These are phyloP conservation scores for Alaudala cheleensis DNA, from an alignment of 2,113 vertebrate species.

Conservation along the genomic window DNA sequence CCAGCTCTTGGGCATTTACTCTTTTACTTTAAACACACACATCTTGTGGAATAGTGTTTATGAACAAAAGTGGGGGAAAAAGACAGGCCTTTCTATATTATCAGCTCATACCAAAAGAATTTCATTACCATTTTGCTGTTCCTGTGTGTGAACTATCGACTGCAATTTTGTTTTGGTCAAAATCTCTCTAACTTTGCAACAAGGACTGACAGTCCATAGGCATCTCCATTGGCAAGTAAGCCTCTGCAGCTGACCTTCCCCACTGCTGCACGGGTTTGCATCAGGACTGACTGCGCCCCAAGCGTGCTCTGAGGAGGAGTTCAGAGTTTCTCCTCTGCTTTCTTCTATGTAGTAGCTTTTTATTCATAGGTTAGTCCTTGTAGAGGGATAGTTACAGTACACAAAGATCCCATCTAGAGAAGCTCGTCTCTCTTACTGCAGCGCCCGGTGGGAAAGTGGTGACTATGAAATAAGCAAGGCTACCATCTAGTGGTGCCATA, in stretches of 20 bases:
- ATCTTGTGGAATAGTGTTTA: not conserved
- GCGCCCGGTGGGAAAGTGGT: not conserved
- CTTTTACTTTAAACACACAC: not conserved
- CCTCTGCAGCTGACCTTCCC: not conserved
- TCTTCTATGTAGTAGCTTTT: not conserved
- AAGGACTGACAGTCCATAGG: not conserved
- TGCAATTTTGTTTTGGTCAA: not conserved
- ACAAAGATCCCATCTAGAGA: not conserved
- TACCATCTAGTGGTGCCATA: slow-evolving; percentile 49
- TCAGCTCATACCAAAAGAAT: not conserved
- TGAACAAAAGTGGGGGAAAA: not conserved
- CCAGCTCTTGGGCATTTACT: not conserved
- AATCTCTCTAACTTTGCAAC: not conserved
- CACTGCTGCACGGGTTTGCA: rapidly evolving
- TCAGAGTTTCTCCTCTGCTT: not conserved
- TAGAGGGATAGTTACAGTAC: not conserved
- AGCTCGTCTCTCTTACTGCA: not conserved
- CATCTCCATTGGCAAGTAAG: not conserved
- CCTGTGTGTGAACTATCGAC: not conserved
- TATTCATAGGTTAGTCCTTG: not conserved
- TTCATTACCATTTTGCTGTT: not conserved
- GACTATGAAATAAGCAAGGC: slow-evolving; percentile 2
- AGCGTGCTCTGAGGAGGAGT: not conserved
- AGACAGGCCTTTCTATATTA: not conserved
- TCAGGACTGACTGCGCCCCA: rapidly evolving